Evolutionary conservation across 2,888 invertebrate species (phyloP).

Genomic region (Apamea sordens): DNA sequence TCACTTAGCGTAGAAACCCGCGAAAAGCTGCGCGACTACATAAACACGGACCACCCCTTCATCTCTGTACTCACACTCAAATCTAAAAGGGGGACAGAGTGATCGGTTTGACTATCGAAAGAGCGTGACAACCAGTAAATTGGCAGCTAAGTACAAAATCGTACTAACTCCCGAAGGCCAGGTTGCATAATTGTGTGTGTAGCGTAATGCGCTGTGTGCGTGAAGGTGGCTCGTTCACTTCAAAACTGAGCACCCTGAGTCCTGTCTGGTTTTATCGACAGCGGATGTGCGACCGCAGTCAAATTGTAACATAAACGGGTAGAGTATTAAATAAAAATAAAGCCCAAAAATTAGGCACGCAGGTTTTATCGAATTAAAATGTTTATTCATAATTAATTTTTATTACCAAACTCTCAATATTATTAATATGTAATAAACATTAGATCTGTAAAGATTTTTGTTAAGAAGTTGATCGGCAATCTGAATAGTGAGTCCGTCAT

Average conservation of each 20-base stretch:
- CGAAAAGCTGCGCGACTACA: constrained; percentile 2
- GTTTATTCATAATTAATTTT: background rate
- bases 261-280: background rate
- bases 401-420: background rate
- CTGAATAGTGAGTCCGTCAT: no score
- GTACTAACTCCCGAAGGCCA: background rate
- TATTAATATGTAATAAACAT: background rate
- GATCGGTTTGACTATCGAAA: constrained; percentile 7
- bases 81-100: constrained; percentile 18
- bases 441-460: background rate
- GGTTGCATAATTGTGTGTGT: background rate
- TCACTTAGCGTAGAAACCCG: background rate
- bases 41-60: constrained; percentile 8
- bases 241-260: background rate
- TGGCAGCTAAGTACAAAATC: background rate
- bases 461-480: background rate
- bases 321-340: background rate
- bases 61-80: background rate
- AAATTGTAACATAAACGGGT: background rate
- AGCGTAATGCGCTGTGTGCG: background rate
- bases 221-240: no score
- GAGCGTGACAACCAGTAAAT: constrained; percentile 10
- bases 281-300: no score
- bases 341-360: background rate
- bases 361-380: background rate